Conservation (phyloP, 2,888 invertebrate species). For the Cyrtodaria siliqua region DNA sequence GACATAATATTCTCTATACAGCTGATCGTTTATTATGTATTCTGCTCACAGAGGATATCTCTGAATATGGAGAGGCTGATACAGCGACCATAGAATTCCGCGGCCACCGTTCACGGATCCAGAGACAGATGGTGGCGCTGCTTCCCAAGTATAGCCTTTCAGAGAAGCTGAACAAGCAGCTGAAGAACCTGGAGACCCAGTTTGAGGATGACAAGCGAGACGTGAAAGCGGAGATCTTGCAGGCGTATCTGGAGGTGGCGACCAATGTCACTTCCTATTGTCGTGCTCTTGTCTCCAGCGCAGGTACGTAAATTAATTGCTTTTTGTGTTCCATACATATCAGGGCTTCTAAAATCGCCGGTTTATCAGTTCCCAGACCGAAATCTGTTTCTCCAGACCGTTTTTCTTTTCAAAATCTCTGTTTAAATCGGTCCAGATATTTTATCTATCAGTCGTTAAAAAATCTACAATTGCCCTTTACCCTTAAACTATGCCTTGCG, state of each 20-base stretch:
- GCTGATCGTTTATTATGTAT: too few relatives aligned
- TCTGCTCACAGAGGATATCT: conserved; percentile 18
- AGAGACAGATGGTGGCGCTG: conserved; percentile 91
- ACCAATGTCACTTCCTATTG: conserved; percentile 83
- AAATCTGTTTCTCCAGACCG: too few relatives aligned
- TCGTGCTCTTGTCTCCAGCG: conserved; percentile 77
- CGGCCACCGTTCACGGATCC: conserved; percentile 88
- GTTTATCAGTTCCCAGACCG: too few relatives aligned
- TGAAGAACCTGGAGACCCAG: conserved; percentile 68
- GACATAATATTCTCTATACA: too few relatives aligned
- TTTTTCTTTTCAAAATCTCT: too few relatives aligned
- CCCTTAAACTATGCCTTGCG: too few relatives aligned
- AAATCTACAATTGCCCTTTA: too few relatives aligned
- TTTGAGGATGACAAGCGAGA: conserved; percentile 64
- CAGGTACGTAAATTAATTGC: neutral
- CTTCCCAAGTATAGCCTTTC: conserved; percentile 89
- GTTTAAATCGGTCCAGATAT: too few relatives aligned
- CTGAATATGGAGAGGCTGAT: conserved; percentile 67
- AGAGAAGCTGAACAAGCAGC: conserved; percentile 78
- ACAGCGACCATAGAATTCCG: conserved; percentile 81
- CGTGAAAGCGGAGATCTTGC: conserved; percentile 69
- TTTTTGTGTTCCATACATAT: too few relatives aligned
- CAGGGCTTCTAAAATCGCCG: too few relatives aligned
- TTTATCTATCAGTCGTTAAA: too few relatives aligned
- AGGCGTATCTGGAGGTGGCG: conserved; percentile 81